These are phyloP conservation scores for Sardinella longiceps DNA, from an alignment of 2,797 vertebrate genomes.

Conservation along the genomic window DNA sequence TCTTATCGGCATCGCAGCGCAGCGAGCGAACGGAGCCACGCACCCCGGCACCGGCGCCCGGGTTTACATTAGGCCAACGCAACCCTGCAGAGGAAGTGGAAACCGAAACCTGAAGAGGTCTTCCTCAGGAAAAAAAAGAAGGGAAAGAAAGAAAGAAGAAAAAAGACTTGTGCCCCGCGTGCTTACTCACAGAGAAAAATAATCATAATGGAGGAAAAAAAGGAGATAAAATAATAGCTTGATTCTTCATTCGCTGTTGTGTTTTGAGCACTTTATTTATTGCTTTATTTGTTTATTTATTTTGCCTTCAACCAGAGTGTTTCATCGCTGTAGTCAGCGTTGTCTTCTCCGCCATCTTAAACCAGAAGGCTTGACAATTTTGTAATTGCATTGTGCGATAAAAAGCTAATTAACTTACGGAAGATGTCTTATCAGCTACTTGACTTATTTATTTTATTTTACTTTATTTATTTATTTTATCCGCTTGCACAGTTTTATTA, in stretches of 20 bases:
- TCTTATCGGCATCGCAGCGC: constrained; percentile 80
- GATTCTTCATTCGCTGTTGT: neutral
- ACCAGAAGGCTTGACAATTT: constrained; percentile 74
- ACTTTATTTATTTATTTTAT: constrained; percentile 62
- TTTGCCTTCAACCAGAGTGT: neutral
- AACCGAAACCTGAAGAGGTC: constrained; percentile 65
- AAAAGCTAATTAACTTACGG: constrained; percentile 86
- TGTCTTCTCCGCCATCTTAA: constrained; percentile 65
- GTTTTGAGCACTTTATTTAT: constrained; percentile 3
- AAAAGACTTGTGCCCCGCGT: neutral
- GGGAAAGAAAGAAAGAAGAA: no score
- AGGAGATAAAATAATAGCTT: neutral
- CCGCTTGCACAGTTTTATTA: constrained; percentile 43
- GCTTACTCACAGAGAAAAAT: constrained; percentile 3
- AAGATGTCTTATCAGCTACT: constrained; percentile 73
- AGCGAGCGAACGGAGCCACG: constrained; percentile 71
- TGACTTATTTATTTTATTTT: constrained; percentile 11
- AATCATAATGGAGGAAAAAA: neutral
- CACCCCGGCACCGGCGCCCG: constrained; percentile 65
- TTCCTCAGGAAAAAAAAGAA: constrained; percentile 63
- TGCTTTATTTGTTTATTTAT: constrained; percentile 1
- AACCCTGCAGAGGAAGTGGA: constrained; percentile 73
- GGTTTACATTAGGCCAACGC: constrained; percentile 72
- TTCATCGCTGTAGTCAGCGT: constrained; percentile 3
- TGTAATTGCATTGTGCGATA: constrained; percentile 78